A percentile compares a stretch with the other conserved stretches of the same genome.
Evolutionary conservation across 2,888 invertebrate genomes (phyloP).

Genomic region (Cantharis rustica): DNA sequence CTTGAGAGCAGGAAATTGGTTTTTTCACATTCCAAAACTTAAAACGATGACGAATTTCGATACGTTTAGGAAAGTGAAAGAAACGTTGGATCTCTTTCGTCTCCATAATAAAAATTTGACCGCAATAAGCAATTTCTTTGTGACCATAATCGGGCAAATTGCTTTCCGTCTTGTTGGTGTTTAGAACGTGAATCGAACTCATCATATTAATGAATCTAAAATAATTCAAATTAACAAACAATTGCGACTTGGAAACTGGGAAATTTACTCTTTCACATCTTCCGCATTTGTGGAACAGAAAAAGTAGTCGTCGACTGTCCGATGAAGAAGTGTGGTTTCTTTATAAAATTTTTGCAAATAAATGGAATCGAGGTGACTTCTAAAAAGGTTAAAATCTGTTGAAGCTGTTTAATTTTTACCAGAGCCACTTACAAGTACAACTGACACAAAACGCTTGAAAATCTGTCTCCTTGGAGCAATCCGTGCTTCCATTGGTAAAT

Average conservation of each 20-base stretch:
- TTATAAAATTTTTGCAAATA: constrained; percentile 17
- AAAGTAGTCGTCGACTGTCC: constrained; percentile 31
- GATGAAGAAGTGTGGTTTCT: constrained; percentile 17
- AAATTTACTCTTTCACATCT: constrained; percentile 19
- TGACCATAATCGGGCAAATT: constrained; percentile 10
- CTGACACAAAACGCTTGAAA: constrained; percentile 26
- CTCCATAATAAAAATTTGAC: constrained; percentile 19
- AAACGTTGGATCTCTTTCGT: constrained; percentile 19
- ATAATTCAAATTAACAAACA: not conserved
- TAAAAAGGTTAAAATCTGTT: constrained; percentile 5
- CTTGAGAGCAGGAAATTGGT: not conserved
- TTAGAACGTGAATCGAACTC: constrained; percentile 11
- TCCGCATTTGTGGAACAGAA: constrained; percentile 22
- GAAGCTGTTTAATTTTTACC: too few species aligned
- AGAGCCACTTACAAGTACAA: constrained; percentile 22
- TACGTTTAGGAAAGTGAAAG: constrained; percentile 6
- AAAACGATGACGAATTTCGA: constrained; percentile 14
- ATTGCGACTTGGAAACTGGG: not conserved
- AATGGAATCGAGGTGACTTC: constrained; percentile 22
- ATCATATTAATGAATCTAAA: constrained; percentile 24
- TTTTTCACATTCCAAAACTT: constrained; percentile 14
- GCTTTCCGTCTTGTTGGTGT: constrained; percentile 18
- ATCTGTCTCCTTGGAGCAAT: constrained; percentile 28
- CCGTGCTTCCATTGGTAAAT: constrained; percentile 29
- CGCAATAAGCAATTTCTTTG: constrained; percentile 18